A percentile compares a stretch with the other conserved stretches of the same genome.
Evolutionary conservation across 2,888 invertebrate genomes (phyloP).

Genomic region (Myopa tessellatipennis): DNA sequence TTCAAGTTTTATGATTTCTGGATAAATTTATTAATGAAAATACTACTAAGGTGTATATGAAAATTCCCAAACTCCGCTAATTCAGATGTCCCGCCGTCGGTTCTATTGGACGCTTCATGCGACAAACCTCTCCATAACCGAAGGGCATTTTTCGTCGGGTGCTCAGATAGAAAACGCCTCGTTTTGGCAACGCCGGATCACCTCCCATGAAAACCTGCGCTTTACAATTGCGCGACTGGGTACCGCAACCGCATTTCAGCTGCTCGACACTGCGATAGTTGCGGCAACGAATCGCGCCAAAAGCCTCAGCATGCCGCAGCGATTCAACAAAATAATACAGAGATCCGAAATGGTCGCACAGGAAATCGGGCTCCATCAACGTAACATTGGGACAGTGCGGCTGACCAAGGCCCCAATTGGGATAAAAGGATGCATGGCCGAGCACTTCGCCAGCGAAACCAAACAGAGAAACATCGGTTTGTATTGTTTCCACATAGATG

Average conservation of each 20-base stretch:
- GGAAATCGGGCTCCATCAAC: constrained; percentile 51
- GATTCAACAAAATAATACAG: constrained; percentile 58
- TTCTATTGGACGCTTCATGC: constrained; percentile 48
- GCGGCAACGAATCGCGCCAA: constrained; percentile 51
- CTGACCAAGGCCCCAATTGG: constrained; percentile 60
- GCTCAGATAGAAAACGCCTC: constrained; percentile 54
- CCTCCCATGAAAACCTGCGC: constrained; percentile 54
- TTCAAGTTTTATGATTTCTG: no score
- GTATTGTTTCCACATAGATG: constrained; percentile 60
- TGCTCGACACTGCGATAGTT: constrained; percentile 46
- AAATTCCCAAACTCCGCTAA: not conserved
- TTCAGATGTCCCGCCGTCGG: constrained; percentile 47
- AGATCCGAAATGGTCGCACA: constrained; percentile 53
- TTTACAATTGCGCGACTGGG: constrained; percentile 39
- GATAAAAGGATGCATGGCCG: constrained; percentile 62
- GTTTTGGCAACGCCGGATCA: constrained; percentile 53
- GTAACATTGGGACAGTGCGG: constrained; percentile 59
- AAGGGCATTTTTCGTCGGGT: constrained; percentile 48
- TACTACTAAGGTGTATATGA: no score
- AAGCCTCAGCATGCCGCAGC: constrained; percentile 47
- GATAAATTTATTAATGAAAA: no score
- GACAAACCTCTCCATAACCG: constrained; percentile 51
- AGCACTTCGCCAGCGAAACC: constrained; percentile 52
- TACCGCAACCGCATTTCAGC: constrained; percentile 48
- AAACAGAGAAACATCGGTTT: constrained; percentile 56